A percentile compares a stretch with the other conserved stretches of the same genome.
Evolutionary conservation across 2,797 vertebrate genomes (phyloP).

Genomic region (Poecilia picta): DNA sequence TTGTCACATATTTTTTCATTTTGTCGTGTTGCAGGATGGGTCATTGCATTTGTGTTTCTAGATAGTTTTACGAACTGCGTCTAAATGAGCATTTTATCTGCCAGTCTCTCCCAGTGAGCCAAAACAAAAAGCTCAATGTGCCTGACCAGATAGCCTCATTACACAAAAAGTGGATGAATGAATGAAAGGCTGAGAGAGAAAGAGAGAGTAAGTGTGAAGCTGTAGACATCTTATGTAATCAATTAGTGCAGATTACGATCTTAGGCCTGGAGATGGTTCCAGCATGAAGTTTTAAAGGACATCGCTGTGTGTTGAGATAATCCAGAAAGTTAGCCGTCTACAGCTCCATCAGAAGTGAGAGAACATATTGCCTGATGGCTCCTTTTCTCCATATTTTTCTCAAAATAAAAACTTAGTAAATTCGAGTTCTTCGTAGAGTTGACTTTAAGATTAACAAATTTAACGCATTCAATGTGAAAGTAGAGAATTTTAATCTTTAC

Average conservation of each 20-base stretch:
- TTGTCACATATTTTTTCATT: too few relatives aligned
- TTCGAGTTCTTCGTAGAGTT: not conserved
- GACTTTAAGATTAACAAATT: not conserved
- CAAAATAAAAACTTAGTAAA: not conserved
- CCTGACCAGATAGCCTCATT: conserved; percentile 59
- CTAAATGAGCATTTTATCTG: conserved; percentile 33
- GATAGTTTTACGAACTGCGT: conserved; percentile 17
- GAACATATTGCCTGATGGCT: not conserved
- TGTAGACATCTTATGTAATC: conserved; percentile 67
- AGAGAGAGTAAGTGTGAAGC: conserved; percentile 6
- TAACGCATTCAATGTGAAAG: not conserved
- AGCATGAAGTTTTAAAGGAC: conserved; percentile 30
- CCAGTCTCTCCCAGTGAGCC: conserved; percentile 30
- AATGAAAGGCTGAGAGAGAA: conserved; percentile 12
- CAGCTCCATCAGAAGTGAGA: not conserved
- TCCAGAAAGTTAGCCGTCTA: conserved; percentile 7
- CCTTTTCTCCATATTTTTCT: conserved; percentile 1
- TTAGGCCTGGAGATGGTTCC: conserved; percentile 58
- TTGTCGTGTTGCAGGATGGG: not conserved
- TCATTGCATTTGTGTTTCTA: conserved; percentile 22
- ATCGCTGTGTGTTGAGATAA: conserved; percentile 23
- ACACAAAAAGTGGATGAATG: conserved; percentile 58
- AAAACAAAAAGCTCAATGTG: conserved; percentile 49
- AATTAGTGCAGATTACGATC: conserved; percentile 74
- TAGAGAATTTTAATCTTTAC: not conserved